Evolutionary conservation across 2,888 invertebrate species (phyloP).

Genomic region (Ptilodon capucinus): DNA sequence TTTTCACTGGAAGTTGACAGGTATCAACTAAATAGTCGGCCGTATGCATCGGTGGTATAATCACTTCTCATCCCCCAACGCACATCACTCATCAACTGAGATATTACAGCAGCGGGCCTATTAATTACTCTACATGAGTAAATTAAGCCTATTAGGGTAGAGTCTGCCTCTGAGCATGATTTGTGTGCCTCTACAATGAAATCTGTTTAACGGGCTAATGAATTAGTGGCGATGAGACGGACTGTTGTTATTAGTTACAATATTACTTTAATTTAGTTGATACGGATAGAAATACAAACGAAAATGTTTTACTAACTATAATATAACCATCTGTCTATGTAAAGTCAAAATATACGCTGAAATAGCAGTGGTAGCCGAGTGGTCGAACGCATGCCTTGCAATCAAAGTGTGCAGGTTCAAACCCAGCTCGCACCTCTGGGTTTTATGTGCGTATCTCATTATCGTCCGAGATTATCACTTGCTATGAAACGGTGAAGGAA

Average conservation of each 20-base stretch:
- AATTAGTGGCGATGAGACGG: neutral
- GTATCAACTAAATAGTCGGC: neutral
- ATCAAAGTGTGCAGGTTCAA: too few species aligned
- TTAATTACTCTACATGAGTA: constrained; percentile 43
- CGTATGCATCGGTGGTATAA: neutral
- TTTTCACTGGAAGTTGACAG: neutral
- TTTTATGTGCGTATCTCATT: too few species aligned
- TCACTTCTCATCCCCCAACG: neutral
- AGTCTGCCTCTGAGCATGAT: constrained; percentile 26
- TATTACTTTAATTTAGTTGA: neutral
- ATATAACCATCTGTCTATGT: too few species aligned
- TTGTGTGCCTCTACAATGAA: constrained; percentile 14
- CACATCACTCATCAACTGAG: constrained; percentile 24
- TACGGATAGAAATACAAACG: neutral
- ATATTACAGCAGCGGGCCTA: constrained; percentile 34
- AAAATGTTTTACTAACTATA: too few species aligned
- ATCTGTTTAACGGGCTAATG: neutral
- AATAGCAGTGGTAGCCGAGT: too few species aligned
- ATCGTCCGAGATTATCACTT: too few species aligned
- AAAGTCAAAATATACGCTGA: too few species aligned
- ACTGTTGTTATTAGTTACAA: neutral
- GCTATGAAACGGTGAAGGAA: too few species aligned
- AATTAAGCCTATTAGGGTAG: constrained; percentile 45
- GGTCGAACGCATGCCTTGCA: too few species aligned
- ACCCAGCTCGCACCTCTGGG: too few species aligned